phyloP scores from a whole-genome alignment of 2,888 invertebrate species.

The Cosmia trapezina region DNA sequence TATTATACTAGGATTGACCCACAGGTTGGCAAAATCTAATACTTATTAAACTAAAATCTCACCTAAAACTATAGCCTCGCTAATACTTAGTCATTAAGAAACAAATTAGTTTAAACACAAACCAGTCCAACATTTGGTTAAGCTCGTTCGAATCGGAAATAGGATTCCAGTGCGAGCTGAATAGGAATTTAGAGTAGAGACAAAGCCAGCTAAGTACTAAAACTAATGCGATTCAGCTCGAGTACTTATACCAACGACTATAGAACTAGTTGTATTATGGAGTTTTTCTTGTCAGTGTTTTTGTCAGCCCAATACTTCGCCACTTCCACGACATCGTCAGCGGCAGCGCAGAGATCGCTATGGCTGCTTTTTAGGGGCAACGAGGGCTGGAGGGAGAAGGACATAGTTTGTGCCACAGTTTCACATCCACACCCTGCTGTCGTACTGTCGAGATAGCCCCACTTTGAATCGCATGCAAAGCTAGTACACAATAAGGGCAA shows the following conservation, averaged over 20 bases:
- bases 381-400: background rate
- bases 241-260: slow-evolving; percentile 2
- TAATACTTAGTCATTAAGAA: slow-evolving; percentile 10
- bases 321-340: background rate
- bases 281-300: background rate
- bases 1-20: too few relatives aligned
- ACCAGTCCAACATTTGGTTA: slow-evolving; percentile 33
- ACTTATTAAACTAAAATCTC: background rate
- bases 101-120: slow-evolving; percentile 25
- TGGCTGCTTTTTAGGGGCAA: background rate
- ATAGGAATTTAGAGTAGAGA: slow-evolving; percentile 33
- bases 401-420: too few relatives aligned
- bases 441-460: too few relatives aligned
- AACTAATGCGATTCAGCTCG: slow-evolving; percentile 46
- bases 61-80: background rate
- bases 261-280: background rate
- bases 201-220: slow-evolving; percentile 43
- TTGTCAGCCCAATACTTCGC: background rate
- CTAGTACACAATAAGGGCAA: too few relatives aligned
- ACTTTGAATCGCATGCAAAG: too few relatives aligned
- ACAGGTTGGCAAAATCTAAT: background rate
- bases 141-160: slow-evolving; percentile 36
- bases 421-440: too few relatives aligned
- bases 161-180: slow-evolving; percentile 21
- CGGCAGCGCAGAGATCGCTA: background rate